Percentiles rank a stretch among this genome's conserved stretches.
phyloP scores from a whole-genome alignment of 2,797 vertebrate species.

The Sebastes miniatus region DNA sequence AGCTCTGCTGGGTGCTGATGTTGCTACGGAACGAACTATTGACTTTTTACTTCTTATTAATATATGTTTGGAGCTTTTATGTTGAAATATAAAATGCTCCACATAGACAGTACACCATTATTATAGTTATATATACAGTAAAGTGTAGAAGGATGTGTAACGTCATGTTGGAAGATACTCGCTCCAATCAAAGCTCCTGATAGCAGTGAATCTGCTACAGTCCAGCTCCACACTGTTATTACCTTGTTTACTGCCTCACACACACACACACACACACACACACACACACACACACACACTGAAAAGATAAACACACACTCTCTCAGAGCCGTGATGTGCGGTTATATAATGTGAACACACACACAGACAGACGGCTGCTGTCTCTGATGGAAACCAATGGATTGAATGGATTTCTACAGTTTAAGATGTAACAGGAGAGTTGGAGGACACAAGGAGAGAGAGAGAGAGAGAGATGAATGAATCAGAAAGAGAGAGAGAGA shows the following conservation, averaged over 20 bases:
- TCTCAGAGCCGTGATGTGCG: background rate
- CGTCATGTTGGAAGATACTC: background rate
- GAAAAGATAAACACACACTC: conserved; percentile 11
- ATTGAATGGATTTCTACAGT: conserved; percentile 61
- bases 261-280: conserved; percentile 20
- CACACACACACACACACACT: background rate
- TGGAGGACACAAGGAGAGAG: conserved; percentile 38
- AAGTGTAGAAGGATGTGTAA: background rate
- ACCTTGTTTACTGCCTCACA: conserved; percentile 28
- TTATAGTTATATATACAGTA: background rate
- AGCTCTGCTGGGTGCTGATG: too few species aligned
- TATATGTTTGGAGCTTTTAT: too few species aligned
- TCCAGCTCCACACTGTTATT: conserved; percentile 25
- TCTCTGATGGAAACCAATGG: conserved; percentile 46
- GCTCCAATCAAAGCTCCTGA: conserved; percentile 6
- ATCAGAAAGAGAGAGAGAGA: conserved; percentile 20
- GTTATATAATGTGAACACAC: conserved; percentile 1
- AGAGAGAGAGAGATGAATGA: conserved; percentile 7
- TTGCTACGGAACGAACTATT: too few species aligned
- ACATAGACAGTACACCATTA: background rate
- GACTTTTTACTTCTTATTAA: too few species aligned
- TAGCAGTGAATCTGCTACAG: background rate
- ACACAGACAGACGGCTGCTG: background rate
- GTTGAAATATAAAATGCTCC: background rate
- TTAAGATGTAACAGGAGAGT: conserved; percentile 45